Evolutionary conservation across 2,797 vertebrate genomes (phyloP).

Genomic region (Ctenosaura bakeri): DNA sequence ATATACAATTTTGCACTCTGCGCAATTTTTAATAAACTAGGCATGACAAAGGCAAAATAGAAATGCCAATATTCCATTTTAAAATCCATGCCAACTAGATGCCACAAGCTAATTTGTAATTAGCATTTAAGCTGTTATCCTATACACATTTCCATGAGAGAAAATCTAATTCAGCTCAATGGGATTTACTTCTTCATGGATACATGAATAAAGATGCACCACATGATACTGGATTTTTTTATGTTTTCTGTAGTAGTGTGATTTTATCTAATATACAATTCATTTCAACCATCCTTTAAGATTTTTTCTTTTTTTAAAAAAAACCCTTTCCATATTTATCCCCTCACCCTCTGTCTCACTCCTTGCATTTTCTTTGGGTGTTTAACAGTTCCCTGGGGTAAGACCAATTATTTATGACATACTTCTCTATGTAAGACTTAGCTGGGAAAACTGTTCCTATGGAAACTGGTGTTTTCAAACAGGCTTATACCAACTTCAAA

Average conservation of each 20-base stretch:
- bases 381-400: slow-evolving; percentile 76
- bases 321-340: slow-evolving; percentile 42
- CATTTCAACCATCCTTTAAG: slow-evolving; percentile 34
- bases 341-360: slow-evolving; percentile 59
- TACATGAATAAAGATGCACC: neutral
- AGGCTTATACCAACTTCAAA: slow-evolving; percentile 76
- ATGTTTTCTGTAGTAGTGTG: neutral
- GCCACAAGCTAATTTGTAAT: neutral
- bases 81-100: neutral
- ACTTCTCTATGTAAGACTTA: slow-evolving; percentile 77
- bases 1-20: neutral
- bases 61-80: neutral
- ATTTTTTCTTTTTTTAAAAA: slow-evolving; percentile 24
- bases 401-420: slow-evolving; percentile 82
- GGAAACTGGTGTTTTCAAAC: slow-evolving; percentile 83
- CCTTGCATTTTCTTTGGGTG: slow-evolving; percentile 72
- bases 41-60: slow-evolving; percentile 14
- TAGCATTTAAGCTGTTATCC: neutral
- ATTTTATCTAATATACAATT: slow-evolving; percentile 42
- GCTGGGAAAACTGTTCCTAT: slow-evolving; percentile 82
- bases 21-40: slow-evolving; percentile 3
- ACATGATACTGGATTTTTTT: neutral
- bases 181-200: neutral
- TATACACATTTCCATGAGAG: neutral
- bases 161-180: neutral